Evolutionary conservation across 64 coral and sea anemone species (phyloP).

Genomic region (Stichodactyla helianthus): DNA sequence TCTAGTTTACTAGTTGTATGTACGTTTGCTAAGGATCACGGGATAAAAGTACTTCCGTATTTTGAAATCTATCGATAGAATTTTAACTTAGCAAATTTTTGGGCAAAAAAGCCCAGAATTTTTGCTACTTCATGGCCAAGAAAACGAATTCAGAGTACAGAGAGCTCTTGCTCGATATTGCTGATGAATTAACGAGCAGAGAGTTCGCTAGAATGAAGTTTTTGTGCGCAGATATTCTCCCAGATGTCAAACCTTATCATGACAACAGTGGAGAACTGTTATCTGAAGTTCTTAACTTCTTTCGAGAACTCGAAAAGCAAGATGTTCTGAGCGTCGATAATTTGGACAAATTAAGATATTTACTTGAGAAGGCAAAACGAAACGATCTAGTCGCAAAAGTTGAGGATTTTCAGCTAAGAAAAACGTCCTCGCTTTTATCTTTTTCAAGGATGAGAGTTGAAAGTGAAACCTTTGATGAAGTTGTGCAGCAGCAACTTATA

Average conservation of each 20-base stretch:
- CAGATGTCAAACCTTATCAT: background rate
- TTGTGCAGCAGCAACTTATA: too few relatives aligned
- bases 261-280: background rate
- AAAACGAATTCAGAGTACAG: slow-evolving; percentile 2
- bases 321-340: background rate
- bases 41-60: background rate
- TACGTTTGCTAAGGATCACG: background rate
- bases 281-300: background rate
- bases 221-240: background rate
- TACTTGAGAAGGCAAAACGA: background rate
- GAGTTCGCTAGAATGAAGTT: background rate
- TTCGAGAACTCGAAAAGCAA: background rate
- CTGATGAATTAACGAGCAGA: background rate
- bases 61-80: background rate
- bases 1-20: too few relatives aligned
- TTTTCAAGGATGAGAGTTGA: too few relatives aligned
- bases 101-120: background rate
- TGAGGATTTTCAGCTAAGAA: background rate
- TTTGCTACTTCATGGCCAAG: background rate
- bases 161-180: background rate
- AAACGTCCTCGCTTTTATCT: too few relatives aligned
- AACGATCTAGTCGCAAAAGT: background rate
- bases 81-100: background rate
- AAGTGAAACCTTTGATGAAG: too few relatives aligned
- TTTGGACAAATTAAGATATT: background rate